Conservation (phyloP, 1,140 invertebrate genomes). For the Drosophila malerkotliana region DNA sequence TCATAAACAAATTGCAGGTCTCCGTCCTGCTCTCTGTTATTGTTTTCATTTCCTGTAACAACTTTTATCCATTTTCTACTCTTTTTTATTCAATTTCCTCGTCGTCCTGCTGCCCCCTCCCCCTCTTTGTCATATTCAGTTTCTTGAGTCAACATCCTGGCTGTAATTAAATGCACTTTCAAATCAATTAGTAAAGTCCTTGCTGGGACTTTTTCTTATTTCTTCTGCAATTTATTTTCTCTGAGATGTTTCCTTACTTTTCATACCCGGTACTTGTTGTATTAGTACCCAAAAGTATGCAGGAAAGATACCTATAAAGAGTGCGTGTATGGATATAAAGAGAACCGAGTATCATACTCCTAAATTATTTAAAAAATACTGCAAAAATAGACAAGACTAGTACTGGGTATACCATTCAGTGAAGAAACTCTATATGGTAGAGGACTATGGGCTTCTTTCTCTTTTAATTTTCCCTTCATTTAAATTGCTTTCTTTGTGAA, state of each 20-base stretch:
- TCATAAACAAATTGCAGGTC: conserved; percentile 5
- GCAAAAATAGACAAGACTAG: too few relatives aligned
- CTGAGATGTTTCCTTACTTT: background rate
- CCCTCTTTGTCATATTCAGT: background rate
- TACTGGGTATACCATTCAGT: too few relatives aligned
- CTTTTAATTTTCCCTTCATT: background rate
- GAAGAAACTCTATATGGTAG: too few relatives aligned
- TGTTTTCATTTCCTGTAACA: background rate
- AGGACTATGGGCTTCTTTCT: background rate
- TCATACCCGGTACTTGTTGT: too few relatives aligned
- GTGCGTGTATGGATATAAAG: too few relatives aligned
- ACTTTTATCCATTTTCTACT: background rate
- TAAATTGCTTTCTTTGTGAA: background rate
- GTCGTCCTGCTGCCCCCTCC: background rate
- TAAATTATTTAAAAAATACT: too few relatives aligned
- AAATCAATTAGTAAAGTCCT: conserved; percentile 30
- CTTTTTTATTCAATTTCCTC: background rate
- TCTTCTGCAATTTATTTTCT: conserved; percentile 4
- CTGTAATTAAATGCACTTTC: conserved; percentile 32
- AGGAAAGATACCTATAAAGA: too few relatives aligned
- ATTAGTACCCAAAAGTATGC: too few relatives aligned
- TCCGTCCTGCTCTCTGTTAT: background rate
- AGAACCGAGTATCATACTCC: too few relatives aligned
- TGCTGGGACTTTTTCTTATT: background rate
- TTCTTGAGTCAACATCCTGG: background rate